Evolutionary conservation across 2,797 vertebrate genomes (phyloP).

Genomic region (Apodemus agrarius): DNA sequence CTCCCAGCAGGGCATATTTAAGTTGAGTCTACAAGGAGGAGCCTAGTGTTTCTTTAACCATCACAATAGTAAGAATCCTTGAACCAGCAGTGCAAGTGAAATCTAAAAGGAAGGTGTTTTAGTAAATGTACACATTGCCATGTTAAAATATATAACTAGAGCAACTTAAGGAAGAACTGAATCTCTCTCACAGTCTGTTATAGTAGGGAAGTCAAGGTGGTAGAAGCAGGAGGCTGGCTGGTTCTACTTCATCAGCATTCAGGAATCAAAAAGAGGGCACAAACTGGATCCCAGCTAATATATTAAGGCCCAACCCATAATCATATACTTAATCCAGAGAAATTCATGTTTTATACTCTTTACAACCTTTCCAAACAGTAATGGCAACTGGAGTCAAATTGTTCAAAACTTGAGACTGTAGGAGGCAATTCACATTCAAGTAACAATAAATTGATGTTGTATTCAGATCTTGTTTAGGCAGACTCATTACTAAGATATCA

Average conservation of each 20-base stretch:
- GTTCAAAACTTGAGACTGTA: too few species aligned
- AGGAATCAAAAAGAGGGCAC: not conserved
- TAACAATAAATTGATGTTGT: too few species aligned
- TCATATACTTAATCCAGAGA: too few species aligned
- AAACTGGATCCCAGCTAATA: not conserved
- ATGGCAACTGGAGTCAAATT: too few species aligned
- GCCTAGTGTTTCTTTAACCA: accelerated
- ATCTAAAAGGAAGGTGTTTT: not conserved
- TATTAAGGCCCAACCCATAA: too few species aligned
- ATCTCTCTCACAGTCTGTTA: not conserved
- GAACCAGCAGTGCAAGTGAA: not conserved
- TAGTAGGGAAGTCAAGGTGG: not conserved
- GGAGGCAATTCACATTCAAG: too few species aligned
- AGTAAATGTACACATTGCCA: not conserved
- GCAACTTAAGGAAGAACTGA: not conserved
- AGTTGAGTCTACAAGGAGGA: not conserved
- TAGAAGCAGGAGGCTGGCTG: too few species aligned
- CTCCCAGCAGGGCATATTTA: not conserved
- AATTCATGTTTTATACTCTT: too few species aligned
- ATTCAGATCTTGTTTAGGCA: too few species aligned
- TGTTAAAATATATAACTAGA: not conserved
- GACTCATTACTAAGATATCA: too few species aligned
- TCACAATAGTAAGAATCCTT: not conserved
- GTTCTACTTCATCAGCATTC: too few species aligned
- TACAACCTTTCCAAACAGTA: too few species aligned